phyloP scores from a whole-genome alignment of 2,113 vertebrate species.

The Paradoxurus hermaphroditus region DNA sequence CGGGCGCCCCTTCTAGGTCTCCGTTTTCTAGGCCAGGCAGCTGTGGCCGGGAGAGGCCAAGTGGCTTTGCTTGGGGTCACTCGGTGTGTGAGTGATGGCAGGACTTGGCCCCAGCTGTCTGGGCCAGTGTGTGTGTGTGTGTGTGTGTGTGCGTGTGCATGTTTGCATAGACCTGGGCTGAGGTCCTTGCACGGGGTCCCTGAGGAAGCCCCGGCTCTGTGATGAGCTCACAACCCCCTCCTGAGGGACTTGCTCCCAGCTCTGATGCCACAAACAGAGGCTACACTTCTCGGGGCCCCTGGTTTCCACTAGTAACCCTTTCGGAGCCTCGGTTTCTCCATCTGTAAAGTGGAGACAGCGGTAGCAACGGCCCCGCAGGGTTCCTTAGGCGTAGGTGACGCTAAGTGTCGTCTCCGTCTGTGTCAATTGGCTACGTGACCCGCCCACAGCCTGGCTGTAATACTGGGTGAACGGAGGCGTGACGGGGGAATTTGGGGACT shows the following conservation, averaged over 20 bases:
- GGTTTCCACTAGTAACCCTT: neutral
- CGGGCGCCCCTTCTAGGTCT: neutral
- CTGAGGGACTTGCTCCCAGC: neutral
- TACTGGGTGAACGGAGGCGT: neutral
- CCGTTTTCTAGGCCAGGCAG: neutral
- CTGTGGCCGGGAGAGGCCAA: neutral
- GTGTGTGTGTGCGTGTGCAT: neutral
- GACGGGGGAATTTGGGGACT: neutral
- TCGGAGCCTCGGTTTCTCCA: neutral
- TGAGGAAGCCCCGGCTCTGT: neutral
- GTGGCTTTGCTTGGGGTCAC: neutral
- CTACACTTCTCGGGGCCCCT: neutral
- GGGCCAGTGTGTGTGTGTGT: neutral
- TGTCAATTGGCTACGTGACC: neutral
- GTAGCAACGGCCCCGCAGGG: accelerated
- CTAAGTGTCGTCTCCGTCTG: neutral
- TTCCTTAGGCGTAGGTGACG: neutral
- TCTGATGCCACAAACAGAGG: too few relatives aligned
- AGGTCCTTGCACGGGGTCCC: neutral
- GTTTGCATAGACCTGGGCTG: neutral
- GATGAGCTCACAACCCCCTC: neutral
- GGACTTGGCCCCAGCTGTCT: neutral
- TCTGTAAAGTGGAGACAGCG: neutral
- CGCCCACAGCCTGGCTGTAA: too few relatives aligned
- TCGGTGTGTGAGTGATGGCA: neutral